phyloP scores from a whole-genome alignment of 2,113 vertebrate genomes.

The Myotis lucifugus region DNA sequence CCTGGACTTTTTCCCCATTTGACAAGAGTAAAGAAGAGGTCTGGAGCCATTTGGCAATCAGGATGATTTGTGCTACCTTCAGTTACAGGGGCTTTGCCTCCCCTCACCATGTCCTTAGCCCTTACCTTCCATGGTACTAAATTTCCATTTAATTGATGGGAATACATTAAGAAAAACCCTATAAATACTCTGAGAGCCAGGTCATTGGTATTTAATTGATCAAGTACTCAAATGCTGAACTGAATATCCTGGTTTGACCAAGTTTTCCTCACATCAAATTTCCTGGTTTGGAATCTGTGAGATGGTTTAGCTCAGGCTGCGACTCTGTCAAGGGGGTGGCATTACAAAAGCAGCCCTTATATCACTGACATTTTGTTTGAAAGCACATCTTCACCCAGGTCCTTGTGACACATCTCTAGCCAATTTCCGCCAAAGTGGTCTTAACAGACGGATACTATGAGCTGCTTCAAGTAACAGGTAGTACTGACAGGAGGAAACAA shows the following conservation, averaged over 20 bases:
- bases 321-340: neutral
- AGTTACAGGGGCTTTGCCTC: neutral
- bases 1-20: neutral
- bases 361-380: slow-evolving; percentile 11
- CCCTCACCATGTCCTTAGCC: neutral
- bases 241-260: neutral
- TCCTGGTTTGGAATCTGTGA: neutral
- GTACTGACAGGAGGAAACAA: slow-evolving; percentile 38
- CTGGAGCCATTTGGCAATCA: slow-evolving; percentile 13
- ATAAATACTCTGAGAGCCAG: neutral
- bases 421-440: neutral
- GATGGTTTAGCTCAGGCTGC: neutral
- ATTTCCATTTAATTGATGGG: neutral
- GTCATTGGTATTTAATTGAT: neutral
- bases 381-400: slow-evolving; percentile 6
- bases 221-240: neutral
- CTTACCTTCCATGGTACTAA: neutral
- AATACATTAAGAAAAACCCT: neutral
- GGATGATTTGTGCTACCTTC: neutral
- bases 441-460: slow-evolving; percentile 2
- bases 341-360: neutral
- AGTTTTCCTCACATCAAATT: neutral
- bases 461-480: slow-evolving; percentile 31
- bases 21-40: neutral
- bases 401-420: slow-evolving; percentile 37